A percentile compares a stretch with the other conserved stretches of the same genome.
Evolutionary conservation across 2,797 vertebrate genomes (phyloP).

Genomic region (Jordanella pulchra): DNA sequence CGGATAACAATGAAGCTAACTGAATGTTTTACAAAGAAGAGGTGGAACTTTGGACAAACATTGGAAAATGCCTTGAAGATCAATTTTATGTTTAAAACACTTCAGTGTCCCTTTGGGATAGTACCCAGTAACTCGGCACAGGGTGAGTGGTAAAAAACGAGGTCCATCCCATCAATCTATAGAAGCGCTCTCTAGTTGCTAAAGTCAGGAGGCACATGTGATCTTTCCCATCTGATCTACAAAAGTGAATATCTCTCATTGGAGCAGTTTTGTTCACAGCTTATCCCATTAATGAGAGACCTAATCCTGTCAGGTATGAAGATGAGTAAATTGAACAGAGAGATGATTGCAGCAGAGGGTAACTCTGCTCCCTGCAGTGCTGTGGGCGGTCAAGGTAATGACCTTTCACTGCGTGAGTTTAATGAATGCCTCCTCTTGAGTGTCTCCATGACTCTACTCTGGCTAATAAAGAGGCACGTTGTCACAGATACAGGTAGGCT

Average conservation of each 20-base stretch:
- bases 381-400: slow-evolving; percentile 17
- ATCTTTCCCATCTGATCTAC: background rate
- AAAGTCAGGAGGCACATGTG: background rate
- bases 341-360: slow-evolving; percentile 5
- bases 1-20: background rate
- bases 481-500: background rate
- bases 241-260: background rate
- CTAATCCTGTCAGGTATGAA: slow-evolving; percentile 19
- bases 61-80: no score
- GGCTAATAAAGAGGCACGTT: background rate
- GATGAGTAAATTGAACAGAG: slow-evolving; percentile 11
- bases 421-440: slow-evolving; percentile 22
- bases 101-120: background rate
- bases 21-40: no score
- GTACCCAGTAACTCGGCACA: background rate
- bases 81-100: background rate
- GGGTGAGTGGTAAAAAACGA: background rate
- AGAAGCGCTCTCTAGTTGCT: background rate
- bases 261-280: background rate
- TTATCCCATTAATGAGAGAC: background rate
- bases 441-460: slow-evolving; percentile 9
- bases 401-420: slow-evolving; percentile 24
- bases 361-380: background rate
- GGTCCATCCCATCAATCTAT: background rate
- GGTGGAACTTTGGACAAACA: no score